Percentiles rank a stretch among this genome's conserved stretches.
Conservation (phyloP, 1,140 invertebrate genomes). For the Rhagoletis pomonella region DNA sequence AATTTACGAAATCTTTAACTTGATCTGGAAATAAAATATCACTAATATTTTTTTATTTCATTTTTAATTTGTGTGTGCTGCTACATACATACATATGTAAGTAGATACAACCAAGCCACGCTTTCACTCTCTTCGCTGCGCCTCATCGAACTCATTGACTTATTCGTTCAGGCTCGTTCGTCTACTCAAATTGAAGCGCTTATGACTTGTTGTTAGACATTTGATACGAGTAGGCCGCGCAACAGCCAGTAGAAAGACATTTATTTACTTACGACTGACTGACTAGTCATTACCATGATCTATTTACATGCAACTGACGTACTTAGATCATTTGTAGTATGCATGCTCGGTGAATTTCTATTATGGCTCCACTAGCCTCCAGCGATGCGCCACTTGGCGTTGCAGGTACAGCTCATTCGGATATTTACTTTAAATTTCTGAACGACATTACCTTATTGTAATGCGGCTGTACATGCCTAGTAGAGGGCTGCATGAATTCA, state of each 20-base stretch:
- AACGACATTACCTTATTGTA: too few relatives aligned
- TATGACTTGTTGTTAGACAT: constrained; percentile 35
- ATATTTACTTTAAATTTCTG: not conserved
- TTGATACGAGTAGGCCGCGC: not conserved
- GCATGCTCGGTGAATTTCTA: not conserved
- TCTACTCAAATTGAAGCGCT: constrained; percentile 30
- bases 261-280: too few relatives aligned
- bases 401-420: not conserved
- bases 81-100: not conserved
- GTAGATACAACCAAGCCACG: too few relatives aligned
- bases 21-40: constrained; percentile 32
- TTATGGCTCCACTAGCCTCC: not conserved
- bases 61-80: not conserved
- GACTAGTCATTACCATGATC: not conserved
- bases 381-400: not conserved
- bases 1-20: constrained; percentile 42
- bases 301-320: not conserved
- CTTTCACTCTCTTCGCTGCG: not conserved
- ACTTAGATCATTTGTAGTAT: not conserved
- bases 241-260: not conserved
- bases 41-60: not conserved
- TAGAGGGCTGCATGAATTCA: too few relatives aligned
- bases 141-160: not conserved
- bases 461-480: too few relatives aligned
- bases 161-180: not conserved